phyloP scores from a whole-genome alignment of 2,797 vertebrate genomes.

The Tokudaia muenninki region DNA sequence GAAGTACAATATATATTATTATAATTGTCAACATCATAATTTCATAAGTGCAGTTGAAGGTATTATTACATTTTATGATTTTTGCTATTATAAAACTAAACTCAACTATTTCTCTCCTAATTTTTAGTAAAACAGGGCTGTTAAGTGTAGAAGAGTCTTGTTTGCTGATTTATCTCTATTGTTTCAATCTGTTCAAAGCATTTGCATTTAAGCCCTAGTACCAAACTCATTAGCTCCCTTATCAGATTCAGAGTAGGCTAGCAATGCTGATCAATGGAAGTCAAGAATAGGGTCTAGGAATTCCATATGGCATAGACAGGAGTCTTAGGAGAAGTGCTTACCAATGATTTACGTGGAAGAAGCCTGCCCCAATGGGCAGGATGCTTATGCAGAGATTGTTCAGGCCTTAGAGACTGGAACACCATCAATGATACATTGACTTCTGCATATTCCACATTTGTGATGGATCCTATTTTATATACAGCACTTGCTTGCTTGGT shows the following conservation, averaged over 20 bases:
- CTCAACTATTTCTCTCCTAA: neutral
- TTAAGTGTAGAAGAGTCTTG: neutral
- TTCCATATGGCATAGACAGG: neutral
- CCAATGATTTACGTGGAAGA: too few species aligned
- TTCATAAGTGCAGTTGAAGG: neutral
- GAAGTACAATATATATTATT: neutral
- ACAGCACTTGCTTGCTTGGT: neutral
- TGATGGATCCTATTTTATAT: neutral
- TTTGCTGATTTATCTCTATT: neutral
- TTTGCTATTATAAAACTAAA: neutral
- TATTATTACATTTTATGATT: neutral
- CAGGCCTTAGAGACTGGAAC: neutral
- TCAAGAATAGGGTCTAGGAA: neutral
- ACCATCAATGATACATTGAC: neutral
- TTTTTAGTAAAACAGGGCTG: neutral
- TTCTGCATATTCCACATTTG: neutral
- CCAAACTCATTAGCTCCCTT: neutral
- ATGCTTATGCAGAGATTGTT: neutral
- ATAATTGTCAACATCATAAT: neutral
- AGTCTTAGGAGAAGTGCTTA: neutral
- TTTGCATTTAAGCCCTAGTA: neutral
- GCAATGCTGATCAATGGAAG: neutral
- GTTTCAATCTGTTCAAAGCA: neutral
- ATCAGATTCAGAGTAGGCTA: neutral
- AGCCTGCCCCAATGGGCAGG: neutral